Evolutionary conservation across 2,797 vertebrate genomes (phyloP), one percentile per base, ranked within the genome.

Genomic region (Lacerta agilis): DNA sequence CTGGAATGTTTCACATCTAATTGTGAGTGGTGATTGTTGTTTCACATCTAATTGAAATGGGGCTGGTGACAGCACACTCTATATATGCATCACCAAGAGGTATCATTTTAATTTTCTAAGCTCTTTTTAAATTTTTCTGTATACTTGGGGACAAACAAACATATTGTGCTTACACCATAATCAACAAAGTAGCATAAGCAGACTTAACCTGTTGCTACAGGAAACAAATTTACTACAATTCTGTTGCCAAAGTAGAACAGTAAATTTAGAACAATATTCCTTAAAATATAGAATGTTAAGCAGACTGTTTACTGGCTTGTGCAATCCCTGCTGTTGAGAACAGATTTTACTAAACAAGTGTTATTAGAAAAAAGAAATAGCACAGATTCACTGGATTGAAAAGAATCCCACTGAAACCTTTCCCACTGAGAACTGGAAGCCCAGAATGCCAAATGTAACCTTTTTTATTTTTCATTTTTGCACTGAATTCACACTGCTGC

Each of bases 231-330:
- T 69, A 78, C 11, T 67, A 76, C 36, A 80, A 45, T 90, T 87
- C 76, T 8, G 1, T 29, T 92, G 86, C 49, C 79, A 90, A 88
- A 87, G 84, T 4, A 82, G 36, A n/a, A 61, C 2, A 15, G 75
- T 64, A 38, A 81, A 78, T 88, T 89, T 75, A 82, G 23, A 92
- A 41, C 41, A 77, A 4, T 43, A 61, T 8, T 55, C 55, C 55
- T 36, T 23, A 83, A 82, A 90, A 88, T 87, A 90, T 91, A 66
- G 55, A 25, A 78, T 23, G 41, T 10, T 86, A 83, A 92, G 66
- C 25, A 71, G 72, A 88, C 20, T 89, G 38, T 83, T 89, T 83
- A 86, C 7, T 61, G 89, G 71, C 5, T 71, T 38, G 0, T 38
- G 7, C n/a, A 90, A 82, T 55, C 76, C 33, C 8, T 64, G 0